A percentile compares a stretch with the other conserved stretches of the same genome.
Conservation (phyloP, 2,797 vertebrate species). For the Eulemur mongoz region DNA sequence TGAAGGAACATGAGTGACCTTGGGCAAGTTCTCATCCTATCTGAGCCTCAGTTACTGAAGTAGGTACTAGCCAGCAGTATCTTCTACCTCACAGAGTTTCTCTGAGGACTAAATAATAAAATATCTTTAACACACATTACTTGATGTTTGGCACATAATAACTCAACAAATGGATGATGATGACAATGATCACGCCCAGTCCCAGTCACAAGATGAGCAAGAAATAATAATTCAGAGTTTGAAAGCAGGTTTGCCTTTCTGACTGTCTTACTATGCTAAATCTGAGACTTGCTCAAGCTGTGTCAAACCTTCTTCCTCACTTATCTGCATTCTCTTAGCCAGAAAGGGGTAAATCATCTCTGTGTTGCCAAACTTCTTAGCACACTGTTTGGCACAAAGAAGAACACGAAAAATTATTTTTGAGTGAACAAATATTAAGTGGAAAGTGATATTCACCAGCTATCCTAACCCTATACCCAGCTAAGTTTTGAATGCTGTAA, state of each 20-base stretch:
- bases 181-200: fast-evolving
- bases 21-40: not conserved
- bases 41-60: not conserved
- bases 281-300: not conserved
- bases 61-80: not conserved
- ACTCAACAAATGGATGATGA: not conserved
- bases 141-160: not conserved
- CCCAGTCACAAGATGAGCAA: not conserved
- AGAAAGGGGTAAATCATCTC: not conserved
- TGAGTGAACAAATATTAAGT: not conserved
- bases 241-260: not conserved
- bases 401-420: not conserved
- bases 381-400: not conserved
- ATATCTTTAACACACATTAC: not conserved
- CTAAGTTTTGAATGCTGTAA: not conserved
- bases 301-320: not conserved
- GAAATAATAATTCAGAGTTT: not conserved
- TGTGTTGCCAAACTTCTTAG: not conserved
- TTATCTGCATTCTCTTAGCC: not conserved
- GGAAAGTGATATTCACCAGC: not conserved
- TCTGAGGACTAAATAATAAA: not conserved
- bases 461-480: no score
- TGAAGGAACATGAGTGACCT: not conserved
- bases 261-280: not conserved
- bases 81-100: not conserved